Conservation (phyloP, 2,888 invertebrate genomes). For the Xestia c-nigrum region DNA sequence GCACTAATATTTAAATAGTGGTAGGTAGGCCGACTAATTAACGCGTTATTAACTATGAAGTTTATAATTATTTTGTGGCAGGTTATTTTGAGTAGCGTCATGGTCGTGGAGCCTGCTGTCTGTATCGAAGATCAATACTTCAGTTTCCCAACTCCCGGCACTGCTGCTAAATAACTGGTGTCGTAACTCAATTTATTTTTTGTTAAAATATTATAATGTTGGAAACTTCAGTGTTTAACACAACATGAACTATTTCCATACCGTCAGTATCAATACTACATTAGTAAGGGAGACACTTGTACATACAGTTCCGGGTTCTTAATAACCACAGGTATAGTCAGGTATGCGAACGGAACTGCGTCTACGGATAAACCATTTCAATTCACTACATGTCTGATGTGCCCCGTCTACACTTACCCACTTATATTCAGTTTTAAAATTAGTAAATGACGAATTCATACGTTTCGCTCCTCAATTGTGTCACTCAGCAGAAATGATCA, state of each 20-base stretch:
- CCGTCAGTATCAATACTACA: background rate
- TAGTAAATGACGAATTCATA: slow-evolving; percentile 42
- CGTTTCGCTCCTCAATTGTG: slow-evolving; percentile 25
- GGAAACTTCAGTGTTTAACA: background rate
- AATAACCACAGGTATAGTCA: background rate
- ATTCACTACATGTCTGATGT: slow-evolving; percentile 21
- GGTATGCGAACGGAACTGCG: slow-evolving; percentile 15
- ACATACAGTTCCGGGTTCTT: background rate
- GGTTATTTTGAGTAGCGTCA: background rate
- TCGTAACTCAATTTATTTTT: background rate
- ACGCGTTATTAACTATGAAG: background rate
- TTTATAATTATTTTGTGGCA: background rate
- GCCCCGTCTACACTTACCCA: slow-evolving; percentile 1
- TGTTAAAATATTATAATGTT: too few relatives aligned
- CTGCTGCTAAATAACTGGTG: background rate
- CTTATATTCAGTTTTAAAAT: slow-evolving; percentile 39
- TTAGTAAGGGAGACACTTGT: background rate
- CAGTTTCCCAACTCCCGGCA: too few relatives aligned
- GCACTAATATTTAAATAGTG: background rate
- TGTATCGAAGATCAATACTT: background rate
- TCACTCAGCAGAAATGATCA: background rate
- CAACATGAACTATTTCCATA: background rate
- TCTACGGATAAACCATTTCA: slow-evolving; percentile 16
- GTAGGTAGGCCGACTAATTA: background rate
- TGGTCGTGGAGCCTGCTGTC: background rate